Base-by-base conservation (phyloP, 2,113 vertebrate species). In the Chloropsis hardwickii region DNA sequence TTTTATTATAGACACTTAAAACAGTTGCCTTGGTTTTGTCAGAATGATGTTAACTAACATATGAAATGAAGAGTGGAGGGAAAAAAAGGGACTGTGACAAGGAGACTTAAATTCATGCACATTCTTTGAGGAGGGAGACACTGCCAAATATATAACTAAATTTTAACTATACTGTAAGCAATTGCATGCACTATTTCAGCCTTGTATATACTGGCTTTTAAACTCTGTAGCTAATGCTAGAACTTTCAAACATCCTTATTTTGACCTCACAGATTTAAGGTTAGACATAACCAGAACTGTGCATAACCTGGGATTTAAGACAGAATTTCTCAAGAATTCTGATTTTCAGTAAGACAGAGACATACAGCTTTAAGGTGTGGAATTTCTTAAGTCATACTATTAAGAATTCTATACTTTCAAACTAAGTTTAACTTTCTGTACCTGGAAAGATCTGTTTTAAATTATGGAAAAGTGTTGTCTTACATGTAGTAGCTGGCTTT, bases 401-500 rank as follows among this genome's bases (percentile, higher is more conserved):
- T 51, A 78, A 80, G 79, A 83, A 50, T 5, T 23, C 7, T 51
- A 0, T 62, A 53, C 45, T 88, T 94, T 44, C 17, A 28, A 88
- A 58, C 5, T n/a, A 69, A 69, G 4, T 58, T 96, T 65, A 25
- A 83, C 91, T 44, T 58, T 31, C 70, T 73, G 24, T 7, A 66
- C 4, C 27, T 60, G 48, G 10, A 86, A 90, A 53, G 10, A 66
- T 2, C 15, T 35, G 62, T 17, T 80, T 91, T 35, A 66, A 77
- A 82, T 60, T 77, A 58, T 1, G 10, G 18, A 58, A 72, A 86
- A 84, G 15, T 9, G 11, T 64, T 76, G 42, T 86, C 98, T 98
- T 98, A 98, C 98, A 98, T 92, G 97, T 96, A 95, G 95, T 94
- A 47, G 97, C 69, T 66, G 98, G 97, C 88, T 99, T 99, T 2